phyloP scores from a whole-genome alignment of 1,140 invertebrate species.

The Caenorhabditis remanei region DNA sequence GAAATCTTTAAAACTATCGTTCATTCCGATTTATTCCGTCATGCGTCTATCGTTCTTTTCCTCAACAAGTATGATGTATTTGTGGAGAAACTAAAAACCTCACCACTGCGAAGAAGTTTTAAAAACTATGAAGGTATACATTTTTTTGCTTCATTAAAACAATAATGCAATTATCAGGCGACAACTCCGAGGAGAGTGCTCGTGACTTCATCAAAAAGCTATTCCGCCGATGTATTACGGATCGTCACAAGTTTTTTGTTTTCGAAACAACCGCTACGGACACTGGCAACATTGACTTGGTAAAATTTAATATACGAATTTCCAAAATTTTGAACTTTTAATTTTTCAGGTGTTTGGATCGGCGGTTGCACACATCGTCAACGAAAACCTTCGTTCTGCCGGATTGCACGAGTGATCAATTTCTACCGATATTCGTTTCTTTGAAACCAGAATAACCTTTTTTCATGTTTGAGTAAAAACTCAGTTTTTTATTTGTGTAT shows the following conservation, averaged over 20 bases:
- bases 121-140: slow-evolving; percentile 57
- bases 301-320: neutral
- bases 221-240: slow-evolving; percentile 59
- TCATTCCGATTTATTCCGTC: slow-evolving; percentile 60
- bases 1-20: slow-evolving; percentile 68
- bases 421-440: neutral
- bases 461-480: neutral
- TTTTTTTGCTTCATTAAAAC: neutral
- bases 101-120: slow-evolving; percentile 57
- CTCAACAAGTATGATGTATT: slow-evolving; percentile 67
- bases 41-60: slow-evolving; percentile 66
- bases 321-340: neutral
- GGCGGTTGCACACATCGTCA: slow-evolving; percentile 67
- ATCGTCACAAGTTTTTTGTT: slow-evolving; percentile 60
- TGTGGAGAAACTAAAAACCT: slow-evolving; percentile 63
- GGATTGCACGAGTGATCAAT: slow-evolving; percentile 60
- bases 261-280: slow-evolving; percentile 67
- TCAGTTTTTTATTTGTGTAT: neutral
- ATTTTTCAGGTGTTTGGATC: slow-evolving; percentile 63
- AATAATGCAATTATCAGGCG: slow-evolving; percentile 35
- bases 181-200: slow-evolving; percentile 60
- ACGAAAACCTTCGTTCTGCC: slow-evolving; percentile 65
- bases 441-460: neutral
- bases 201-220: slow-evolving; percentile 59
- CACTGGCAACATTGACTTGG: slow-evolving; percentile 66